Percentiles rank a stretch among this genome's conserved stretches.
These are phyloP conservation scores for Spinus olivaceus DNA, from an alignment of 2,797 vertebrate genomes.

Conservation along the genomic window DNA sequence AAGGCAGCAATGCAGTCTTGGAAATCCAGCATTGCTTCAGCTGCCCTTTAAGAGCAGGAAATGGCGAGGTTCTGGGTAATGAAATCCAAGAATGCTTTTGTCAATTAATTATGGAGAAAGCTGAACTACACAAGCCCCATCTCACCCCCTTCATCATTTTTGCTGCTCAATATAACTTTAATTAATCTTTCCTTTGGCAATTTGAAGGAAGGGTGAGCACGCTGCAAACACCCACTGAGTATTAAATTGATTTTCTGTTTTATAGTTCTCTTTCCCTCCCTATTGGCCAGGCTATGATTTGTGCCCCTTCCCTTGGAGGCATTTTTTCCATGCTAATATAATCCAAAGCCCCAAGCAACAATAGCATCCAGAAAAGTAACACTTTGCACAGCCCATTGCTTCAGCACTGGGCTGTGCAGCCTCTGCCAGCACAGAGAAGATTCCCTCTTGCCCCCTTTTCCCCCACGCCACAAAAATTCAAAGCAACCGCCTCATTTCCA, in stretches of 20 bases:
- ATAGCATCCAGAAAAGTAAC: background rate
- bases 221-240: constrained; percentile 37
- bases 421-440: background rate
- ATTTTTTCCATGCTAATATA: constrained; percentile 42
- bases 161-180: constrained; percentile 67
- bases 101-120: constrained; percentile 55
- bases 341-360: constrained; percentile 36
- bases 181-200: constrained; percentile 62
- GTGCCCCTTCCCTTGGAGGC: background rate
- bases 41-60: constrained; percentile 15
- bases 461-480: background rate
- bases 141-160: constrained; percentile 37
- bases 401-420: background rate
- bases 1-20: background rate
- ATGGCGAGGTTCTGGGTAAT: constrained; percentile 35
- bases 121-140: background rate
- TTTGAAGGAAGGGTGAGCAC: constrained; percentile 64
- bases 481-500: background rate
- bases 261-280: constrained; percentile 30
- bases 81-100: constrained; percentile 39
- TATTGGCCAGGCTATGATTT: constrained; percentile 51
- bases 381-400: background rate
- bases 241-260: constrained; percentile 67
- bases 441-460: background rate
- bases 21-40: background rate